phyloP scores from a whole-genome alignment of 92 coral and sea anemone genomes.

The Paramuricea clavata region DNA sequence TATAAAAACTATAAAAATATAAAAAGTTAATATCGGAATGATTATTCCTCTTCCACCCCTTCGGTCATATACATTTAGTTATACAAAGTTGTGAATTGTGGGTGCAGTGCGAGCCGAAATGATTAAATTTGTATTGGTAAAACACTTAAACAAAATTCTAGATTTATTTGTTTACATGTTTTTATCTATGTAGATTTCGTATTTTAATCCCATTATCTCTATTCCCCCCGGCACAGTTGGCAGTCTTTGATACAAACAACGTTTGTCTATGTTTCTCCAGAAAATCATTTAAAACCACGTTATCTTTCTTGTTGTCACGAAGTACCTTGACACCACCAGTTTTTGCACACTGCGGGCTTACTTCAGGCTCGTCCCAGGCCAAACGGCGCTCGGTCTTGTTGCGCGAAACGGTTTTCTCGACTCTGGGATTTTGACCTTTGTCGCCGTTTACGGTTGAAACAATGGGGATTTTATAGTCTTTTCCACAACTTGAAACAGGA shows the following conservation, averaged over 20 bases:
- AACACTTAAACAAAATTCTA: background rate
- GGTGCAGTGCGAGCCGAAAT: no score
- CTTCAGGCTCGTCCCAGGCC: conserved; percentile 39
- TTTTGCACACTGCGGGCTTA: background rate
- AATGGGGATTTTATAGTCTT: background rate
- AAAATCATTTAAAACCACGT: conserved; percentile 1
- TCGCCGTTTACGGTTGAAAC: background rate
- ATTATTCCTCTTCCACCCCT: no score
- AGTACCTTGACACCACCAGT: background rate
- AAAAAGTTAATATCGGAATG: no score
- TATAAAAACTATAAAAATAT: no score
- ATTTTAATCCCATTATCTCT: background rate
- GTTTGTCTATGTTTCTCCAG: conserved; percentile 2
- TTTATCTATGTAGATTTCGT: conserved; percentile 2
- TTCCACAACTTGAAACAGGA: conserved; percentile 9
- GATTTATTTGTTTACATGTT: background rate
- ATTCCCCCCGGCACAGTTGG: conserved; percentile 9
- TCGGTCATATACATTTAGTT: no score
- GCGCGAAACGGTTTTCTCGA: background rate
- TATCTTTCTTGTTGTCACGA: conserved; percentile 7
- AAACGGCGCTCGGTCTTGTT: conserved; percentile 3
- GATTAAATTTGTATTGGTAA: background rate
- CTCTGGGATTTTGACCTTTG: background rate
- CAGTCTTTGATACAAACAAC: background rate
- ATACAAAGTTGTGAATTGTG: no score